Percentiles rank a stretch among this genome's conserved stretches.
Evolutionary conservation across 1,140 invertebrate species (phyloP).

Genomic region (Diuraphis noxia): DNA sequence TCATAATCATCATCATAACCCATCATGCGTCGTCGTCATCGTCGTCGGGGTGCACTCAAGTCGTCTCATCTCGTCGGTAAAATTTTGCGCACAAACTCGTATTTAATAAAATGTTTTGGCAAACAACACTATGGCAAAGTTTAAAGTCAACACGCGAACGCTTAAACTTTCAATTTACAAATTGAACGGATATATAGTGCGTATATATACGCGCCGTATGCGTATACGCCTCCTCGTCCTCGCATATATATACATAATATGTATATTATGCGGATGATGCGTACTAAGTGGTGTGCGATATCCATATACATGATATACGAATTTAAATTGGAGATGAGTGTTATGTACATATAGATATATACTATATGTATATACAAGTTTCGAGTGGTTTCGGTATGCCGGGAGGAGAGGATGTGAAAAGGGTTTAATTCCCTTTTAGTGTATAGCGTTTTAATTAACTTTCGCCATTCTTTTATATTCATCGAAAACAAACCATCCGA

Average conservation of each 20-base stretch:
- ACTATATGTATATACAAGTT: neutral
- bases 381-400: constrained; percentile 8
- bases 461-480: neutral
- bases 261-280: neutral
- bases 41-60: neutral
- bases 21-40: neutral
- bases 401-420: neutral
- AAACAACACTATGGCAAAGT: constrained; percentile 42
- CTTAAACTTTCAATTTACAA: constrained; percentile 45
- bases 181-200: constrained; percentile 7
- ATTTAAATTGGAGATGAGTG: constrained; percentile 42
- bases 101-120: constrained; percentile 8
- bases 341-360: neutral
- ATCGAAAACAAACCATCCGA: neutral
- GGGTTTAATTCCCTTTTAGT: constrained; percentile 44
- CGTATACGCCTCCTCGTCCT: neutral
- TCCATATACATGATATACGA: neutral
- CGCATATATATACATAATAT: neutral
- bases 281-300: neutral
- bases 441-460: constrained; percentile 29
- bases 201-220: neutral
- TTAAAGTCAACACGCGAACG: constrained; percentile 36
- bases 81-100: neutral
- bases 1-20: too few species aligned
- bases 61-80: neutral